These are phyloP conservation scores for Pachyrhynchus sulphureomaculatus DNA, from an alignment of 1,140 invertebrate genomes.

Conservation along the genomic window DNA sequence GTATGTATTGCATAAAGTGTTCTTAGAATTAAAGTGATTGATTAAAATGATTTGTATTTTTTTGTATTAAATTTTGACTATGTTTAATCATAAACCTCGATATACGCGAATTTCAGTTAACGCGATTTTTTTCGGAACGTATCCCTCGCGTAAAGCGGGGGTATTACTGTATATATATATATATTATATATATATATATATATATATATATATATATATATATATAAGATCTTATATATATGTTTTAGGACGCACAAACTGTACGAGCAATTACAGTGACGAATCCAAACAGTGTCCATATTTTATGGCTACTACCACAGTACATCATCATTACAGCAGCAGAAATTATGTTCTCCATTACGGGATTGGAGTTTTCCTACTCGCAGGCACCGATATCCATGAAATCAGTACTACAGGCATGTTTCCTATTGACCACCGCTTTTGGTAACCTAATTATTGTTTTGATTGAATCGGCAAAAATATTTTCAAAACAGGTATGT, in stretches of 20 bases:
- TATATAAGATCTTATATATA: too few species aligned
- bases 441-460: constrained; percentile 90
- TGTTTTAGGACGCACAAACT: neutral
- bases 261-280: constrained; percentile 53
- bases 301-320: constrained; percentile 85
- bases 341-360: constrained; percentile 85
- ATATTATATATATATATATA: too few species aligned
- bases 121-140: too few species aligned
- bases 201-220: too few species aligned
- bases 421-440: constrained; percentile 86
- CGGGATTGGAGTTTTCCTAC: constrained; percentile 90
- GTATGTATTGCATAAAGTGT: too few species aligned
- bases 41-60: too few species aligned
- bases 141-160: too few species aligned
- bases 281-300: constrained; percentile 69
- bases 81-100: too few species aligned
- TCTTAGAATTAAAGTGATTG: too few species aligned
- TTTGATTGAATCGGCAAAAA: constrained; percentile 65
- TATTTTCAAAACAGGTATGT: constrained; percentile 63
- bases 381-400: constrained; percentile 84
- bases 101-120: too few species aligned
- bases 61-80: too few species aligned
- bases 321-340: constrained; percentile 83
- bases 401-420: constrained; percentile 88
- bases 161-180: too few species aligned